Evolutionary conservation across 2,113 vertebrate species (phyloP), one percentile per base, ranked within the genome.

Genomic region (Scytalopus superciliaris): DNA sequence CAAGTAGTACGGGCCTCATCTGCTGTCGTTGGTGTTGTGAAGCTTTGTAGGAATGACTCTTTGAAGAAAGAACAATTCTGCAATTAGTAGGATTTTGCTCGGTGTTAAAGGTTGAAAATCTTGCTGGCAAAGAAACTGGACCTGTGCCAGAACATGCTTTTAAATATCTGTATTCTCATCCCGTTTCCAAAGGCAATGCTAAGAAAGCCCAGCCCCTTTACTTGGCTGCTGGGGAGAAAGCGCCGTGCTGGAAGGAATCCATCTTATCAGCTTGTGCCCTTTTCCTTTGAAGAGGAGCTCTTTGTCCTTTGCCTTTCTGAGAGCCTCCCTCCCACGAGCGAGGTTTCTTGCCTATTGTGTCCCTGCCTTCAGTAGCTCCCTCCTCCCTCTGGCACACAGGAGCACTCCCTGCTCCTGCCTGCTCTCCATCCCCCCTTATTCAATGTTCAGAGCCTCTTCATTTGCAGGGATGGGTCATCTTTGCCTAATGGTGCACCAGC

Each of bases 101-200:
- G 4, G 79, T 95, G 93, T 92, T 95, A 96, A 78, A 94, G 93
- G 94, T 96, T 95, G 82, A 83, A 86, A 90, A 92, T 93, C 82
- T 73, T 59, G 78, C 82, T 95, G 93, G 82, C 92, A 86, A 88
- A 75, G 85, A 69, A 95, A 25, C 82, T 90, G 94, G 63, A 31
- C 70, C 63, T n/a, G 59, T 74, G 94, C 95, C 95, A 95, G 83
- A 70, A 59, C 63, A 64, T 45, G 79, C 94, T 93, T 95, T 91
- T 91, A 85, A 74, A 90, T 87, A 90, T 56, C 89, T 24, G 13
- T 59, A 77, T 91, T 95, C 82, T 77, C 59, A 70, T 95, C 59
- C 55, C 1, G 1, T 85, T 95, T 95, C 93, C 83, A 93, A 95
- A 95, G 87, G 87, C 94, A 88, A 69, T 63, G 15, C 72, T 39